Percentiles rank a stretch among this genome's conserved stretches.
Evolutionary conservation across 2,888 invertebrate genomes (phyloP).

Genomic region (Nasonovia ribisnigri): DNA sequence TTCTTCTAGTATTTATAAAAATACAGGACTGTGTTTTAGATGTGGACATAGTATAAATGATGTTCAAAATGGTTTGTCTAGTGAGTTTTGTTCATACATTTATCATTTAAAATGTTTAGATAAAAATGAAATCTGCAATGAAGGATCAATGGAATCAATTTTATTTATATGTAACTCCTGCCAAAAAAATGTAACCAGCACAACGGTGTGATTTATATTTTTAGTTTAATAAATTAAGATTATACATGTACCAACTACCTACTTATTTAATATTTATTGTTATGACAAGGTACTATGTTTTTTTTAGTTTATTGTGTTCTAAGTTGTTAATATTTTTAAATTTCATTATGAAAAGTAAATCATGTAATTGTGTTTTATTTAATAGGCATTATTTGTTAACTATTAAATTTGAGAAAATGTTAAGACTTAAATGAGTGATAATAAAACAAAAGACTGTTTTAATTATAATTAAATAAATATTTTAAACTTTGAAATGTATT

Average conservation of each 20-base stretch:
- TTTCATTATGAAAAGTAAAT: not conserved
- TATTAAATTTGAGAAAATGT: too few species aligned
- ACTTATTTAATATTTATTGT: not conserved
- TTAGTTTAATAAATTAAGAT: not conserved
- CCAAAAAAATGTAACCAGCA: constrained; percentile 19
- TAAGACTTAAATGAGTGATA: too few species aligned
- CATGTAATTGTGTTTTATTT: not conserved
- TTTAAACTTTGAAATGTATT: constrained; percentile 30
- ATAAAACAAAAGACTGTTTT: constrained; percentile 22
- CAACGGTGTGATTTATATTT: not conserved
- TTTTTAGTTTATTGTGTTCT: constrained; percentile 6
- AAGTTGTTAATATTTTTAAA: constrained; percentile 16
- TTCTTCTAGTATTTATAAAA: constrained; percentile 23
- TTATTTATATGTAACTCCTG: constrained; percentile 31
- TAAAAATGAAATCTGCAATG: not conserved
- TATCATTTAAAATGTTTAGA: constrained; percentile 15
- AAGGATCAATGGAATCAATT: not conserved
- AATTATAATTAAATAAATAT: constrained; percentile 26
- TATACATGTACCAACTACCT: not conserved
- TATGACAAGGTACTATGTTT: not conserved
- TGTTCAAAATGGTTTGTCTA: constrained; percentile 16
- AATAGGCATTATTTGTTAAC: not conserved
- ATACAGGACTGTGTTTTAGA: constrained; percentile 13
- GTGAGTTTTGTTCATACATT: constrained; percentile 32
- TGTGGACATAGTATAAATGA: constrained; percentile 20